Base-by-base conservation (phyloP, 2,888 invertebrate species). In the Alcis repandata region DNA sequence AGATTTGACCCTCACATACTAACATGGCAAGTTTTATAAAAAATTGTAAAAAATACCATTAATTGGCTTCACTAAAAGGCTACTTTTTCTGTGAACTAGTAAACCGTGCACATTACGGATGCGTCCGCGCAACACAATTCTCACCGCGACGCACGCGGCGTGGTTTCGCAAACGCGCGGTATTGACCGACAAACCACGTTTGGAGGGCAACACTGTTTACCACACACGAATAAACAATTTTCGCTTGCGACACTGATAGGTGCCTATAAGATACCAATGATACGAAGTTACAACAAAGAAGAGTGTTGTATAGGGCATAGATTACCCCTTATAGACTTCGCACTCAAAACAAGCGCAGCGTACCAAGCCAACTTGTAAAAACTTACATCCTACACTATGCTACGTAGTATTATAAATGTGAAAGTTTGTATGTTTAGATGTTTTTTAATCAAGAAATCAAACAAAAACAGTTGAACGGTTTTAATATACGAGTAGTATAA, bases 101-200 rank as follows among this genome's bases (percentile, higher is more conserved):
- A 49, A 67, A 60, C 53, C 46, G 15, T n/a, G 49, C 19, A 53
- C 49, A 57, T 49, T 56, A 59, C 67, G 71, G 70, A 83, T 83
- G 81, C 78, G 68, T 65, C 61, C 43, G 69, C 57, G 57, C 70
- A 70, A 78, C 78, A 78, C 77, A 76, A 71, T 81, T 84, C 80
- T 76, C 75, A 77, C 67, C 71, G 72, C 56, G 64, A 67, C 71
- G 71, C 72, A 78, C 81, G 77, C 79, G 69, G 62, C 62, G 61
- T 33, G 72, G 68, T 89, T 89, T 89, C 83, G 84, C 82, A 88
- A 89, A 79, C 75, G 65, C 68, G 69, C 77, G 86, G 80, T 88
- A 87, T 87, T 89, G 89, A 90, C 90, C 89, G 88, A 87, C 84
- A 86, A 87, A 85, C 78, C 75, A 75, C 75, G 78, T 79, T 87